Evolutionary conservation across 2,797 vertebrate genomes (phyloP).

Genomic region (Acanthurus leucopareius): DNA sequence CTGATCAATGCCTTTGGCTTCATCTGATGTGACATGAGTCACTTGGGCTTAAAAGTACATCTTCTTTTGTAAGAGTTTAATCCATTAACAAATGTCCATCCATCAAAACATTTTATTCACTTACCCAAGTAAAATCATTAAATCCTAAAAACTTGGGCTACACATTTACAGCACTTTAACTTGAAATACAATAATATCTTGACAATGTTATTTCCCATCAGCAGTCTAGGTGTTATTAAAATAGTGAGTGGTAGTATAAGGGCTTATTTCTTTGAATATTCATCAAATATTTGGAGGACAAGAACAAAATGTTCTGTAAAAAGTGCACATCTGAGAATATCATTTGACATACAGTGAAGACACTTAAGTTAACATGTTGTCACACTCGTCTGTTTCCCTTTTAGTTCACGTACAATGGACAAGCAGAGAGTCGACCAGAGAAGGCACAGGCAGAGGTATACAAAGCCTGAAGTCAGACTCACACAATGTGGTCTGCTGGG

Average conservation of each 20-base stretch:
- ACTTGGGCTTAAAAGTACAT: constrained; percentile 1
- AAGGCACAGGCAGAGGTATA: constrained; percentile 38
- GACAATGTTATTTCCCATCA: background rate
- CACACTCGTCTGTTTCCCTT: constrained; percentile 46
- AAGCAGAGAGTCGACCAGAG: constrained; percentile 18
- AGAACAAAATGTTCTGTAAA: constrained; percentile 1
- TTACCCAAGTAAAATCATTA: too few relatives aligned
- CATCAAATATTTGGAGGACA: background rate
- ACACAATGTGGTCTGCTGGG: constrained; percentile 58
- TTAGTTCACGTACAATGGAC: constrained; percentile 45
- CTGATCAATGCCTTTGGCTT: constrained; percentile 6
- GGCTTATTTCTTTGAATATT: background rate
- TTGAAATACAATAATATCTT: too few relatives aligned
- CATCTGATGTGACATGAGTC: background rate
- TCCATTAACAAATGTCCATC: constrained; percentile 8
- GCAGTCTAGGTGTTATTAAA: background rate
- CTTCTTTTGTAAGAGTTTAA: background rate
- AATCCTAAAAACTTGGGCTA: too few relatives aligned
- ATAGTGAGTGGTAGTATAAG: background rate
- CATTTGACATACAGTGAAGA: constrained; percentile 31
- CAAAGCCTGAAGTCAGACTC: constrained; percentile 56
- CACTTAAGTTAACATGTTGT: constrained; percentile 30
- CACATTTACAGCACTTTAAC: too few relatives aligned
- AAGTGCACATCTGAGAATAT: constrained; percentile 11
- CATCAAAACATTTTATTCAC: constrained; percentile 11